Percentiles rank a stretch among this genome's conserved stretches.
These are phyloP conservation scores for Eutrigla gurnardus DNA, from an alignment of 2,797 vertebrate species.

Conservation along the genomic window DNA sequence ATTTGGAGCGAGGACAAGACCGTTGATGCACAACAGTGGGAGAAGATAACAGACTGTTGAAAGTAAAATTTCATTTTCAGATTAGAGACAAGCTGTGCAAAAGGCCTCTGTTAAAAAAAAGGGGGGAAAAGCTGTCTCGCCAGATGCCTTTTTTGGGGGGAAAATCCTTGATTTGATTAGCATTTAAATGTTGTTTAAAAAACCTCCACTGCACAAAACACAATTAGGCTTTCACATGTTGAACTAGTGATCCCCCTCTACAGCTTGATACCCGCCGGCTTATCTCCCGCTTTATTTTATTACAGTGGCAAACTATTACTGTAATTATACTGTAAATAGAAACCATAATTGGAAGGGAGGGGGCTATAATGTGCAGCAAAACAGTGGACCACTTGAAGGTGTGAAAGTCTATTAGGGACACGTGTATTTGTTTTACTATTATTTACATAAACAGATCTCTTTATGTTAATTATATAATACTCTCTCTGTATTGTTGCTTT, in stretches of 20 bases:
- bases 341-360: conserved; percentile 70
- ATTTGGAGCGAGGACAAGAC: conserved; percentile 72
- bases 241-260: conserved; percentile 73
- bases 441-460: no score
- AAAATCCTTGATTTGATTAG: conserved; percentile 83
- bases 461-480: no score
- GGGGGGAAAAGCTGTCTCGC: conserved; percentile 70
- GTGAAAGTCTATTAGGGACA: conserved; percentile 12
- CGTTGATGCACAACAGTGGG: conserved; percentile 74
- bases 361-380: conserved; percentile 41
- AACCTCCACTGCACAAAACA: conserved; percentile 68
- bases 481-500: no score
- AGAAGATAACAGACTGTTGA: conserved; percentile 75
- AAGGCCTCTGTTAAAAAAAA: conserved; percentile 49
- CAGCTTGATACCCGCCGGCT: conserved; percentile 70
- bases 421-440: not conserved
- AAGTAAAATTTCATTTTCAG: conserved; percentile 81
- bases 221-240: conserved; percentile 79
- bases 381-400: conserved; percentile 44
- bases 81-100: conserved; percentile 78
- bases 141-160: conserved; percentile 78
- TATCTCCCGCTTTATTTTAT: conserved; percentile 69
- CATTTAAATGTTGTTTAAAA: conserved; percentile 81
- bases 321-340: conserved; percentile 80
- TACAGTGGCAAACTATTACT: conserved; percentile 75